Conservation (phyloP, 2,113 vertebrate species). For the Petaurus breviceps region DNA sequence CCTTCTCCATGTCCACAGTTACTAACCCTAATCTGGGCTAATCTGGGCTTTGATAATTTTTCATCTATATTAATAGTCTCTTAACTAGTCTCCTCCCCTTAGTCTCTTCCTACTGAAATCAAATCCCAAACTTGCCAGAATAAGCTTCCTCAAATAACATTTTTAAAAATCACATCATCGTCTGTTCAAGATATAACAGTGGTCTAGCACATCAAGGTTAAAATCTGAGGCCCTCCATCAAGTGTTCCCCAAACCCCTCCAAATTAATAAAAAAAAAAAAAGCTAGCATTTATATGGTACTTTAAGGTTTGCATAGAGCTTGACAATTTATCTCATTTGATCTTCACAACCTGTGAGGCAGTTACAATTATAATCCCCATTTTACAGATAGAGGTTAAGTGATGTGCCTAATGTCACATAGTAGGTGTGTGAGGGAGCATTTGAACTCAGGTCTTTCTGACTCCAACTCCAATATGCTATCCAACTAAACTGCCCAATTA, state of each 20-base stretch:
- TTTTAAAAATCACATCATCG: no score
- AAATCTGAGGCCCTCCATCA: neutral
- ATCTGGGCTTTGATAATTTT: neutral
- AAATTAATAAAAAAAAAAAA: neutral
- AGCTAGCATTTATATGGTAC: no score
- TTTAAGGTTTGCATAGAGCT: no score
- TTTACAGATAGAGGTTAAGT: no score
- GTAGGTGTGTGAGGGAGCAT: no score
- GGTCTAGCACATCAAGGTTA: neutral
- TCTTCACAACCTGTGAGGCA: no score
- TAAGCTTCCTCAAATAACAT: neutral
- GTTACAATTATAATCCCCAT: no score
- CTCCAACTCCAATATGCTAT: neutral
- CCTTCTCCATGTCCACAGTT: no score
- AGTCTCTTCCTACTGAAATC: neutral
- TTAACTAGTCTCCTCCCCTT: neutral
- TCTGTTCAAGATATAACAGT: no score
- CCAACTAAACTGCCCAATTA: neutral
- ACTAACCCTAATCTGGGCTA: neutral
- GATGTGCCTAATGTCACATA: no score
- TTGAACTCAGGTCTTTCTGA: no score
- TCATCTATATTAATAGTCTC: neutral
- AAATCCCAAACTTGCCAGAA: neutral
- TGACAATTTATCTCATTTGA: no score
- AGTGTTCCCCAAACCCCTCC: neutral